A percentile compares a stretch with the other conserved stretches of the same genome.
These are phyloP conservation scores for Catamblyrhynchus diadema DNA, from an alignment of 2,797 vertebrate species.

Conservation along the genomic window DNA sequence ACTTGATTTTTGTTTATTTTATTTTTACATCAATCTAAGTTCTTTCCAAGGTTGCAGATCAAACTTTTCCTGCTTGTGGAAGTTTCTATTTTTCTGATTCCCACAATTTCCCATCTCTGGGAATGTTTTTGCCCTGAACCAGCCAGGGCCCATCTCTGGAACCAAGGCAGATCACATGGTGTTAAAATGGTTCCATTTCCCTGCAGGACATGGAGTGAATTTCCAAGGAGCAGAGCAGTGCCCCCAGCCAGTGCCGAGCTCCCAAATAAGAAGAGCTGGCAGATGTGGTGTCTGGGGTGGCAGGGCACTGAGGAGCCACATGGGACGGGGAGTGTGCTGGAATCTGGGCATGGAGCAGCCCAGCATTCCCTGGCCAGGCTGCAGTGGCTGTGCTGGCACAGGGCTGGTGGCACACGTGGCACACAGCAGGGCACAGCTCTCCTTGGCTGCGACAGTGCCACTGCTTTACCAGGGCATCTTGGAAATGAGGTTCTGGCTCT, in stretches of 20 bases:
- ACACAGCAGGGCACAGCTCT: not conserved
- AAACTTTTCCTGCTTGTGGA: not conserved
- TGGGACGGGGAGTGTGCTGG: not conserved
- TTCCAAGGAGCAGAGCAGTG: not conserved
- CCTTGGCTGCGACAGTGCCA: not conserved
- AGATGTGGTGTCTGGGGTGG: not conserved
- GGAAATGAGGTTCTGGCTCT: not conserved
- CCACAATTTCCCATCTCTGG: not conserved
- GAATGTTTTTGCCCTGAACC: not conserved
- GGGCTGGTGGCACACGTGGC: not conserved
- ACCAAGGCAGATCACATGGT: rapidly evolving
- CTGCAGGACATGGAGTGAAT: not conserved
- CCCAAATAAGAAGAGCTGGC: not conserved
- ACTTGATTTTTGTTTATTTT: not conserved
- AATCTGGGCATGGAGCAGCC: not conserved
- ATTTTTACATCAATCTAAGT: not conserved
- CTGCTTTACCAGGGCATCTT: not conserved
- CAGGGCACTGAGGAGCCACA: not conserved
- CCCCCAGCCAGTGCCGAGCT: not conserved
- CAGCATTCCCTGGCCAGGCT: not conserved
- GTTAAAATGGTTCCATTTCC: not conserved
- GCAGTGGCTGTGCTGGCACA: not conserved
- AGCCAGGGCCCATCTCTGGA: not conserved
- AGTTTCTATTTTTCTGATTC: not conserved
- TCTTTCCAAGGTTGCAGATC: not conserved